Evolutionary conservation across 2,888 invertebrate genomes (phyloP).

Genomic region (Alviniconcha strummeri): DNA sequence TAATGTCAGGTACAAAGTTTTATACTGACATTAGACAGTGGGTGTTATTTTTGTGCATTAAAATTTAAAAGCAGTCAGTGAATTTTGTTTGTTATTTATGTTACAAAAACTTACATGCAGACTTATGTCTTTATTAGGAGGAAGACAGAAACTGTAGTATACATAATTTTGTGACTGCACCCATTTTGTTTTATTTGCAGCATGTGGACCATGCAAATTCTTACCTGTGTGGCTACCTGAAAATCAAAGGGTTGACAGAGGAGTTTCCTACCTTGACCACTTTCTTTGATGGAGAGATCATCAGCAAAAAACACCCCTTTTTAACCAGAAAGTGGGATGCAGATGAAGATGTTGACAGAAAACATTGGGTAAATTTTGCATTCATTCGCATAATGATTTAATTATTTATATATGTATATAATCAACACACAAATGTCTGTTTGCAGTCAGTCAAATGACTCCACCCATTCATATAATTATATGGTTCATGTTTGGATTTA

Average conservation of each 20-base stretch:
- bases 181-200: slow-evolving; percentile 75
- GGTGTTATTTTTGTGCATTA: no score
- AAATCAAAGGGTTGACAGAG: slow-evolving; percentile 95
- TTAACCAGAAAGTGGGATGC: slow-evolving; percentile 97
- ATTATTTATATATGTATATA: neutral
- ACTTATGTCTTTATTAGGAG: no score
- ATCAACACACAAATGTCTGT: no score
- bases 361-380: slow-evolving; percentile 88
- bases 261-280: slow-evolving; percentile 96
- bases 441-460: no score
- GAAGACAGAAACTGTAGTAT: no score
- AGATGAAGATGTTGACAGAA: slow-evolving; percentile 96
- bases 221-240: slow-evolving; percentile 95
- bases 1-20: no score
- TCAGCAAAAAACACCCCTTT: slow-evolving; percentile 95
- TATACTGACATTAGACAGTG: no score
- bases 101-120: no score
- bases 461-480: no score
- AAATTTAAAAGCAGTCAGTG: no score
- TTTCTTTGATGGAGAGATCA: slow-evolving; percentile 99
- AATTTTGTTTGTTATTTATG: no score
- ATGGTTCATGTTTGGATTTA: no score
- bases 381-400: neutral
- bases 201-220: slow-evolving; percentile 97
- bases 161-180: neutral